Evolutionary conservation across 2,888 invertebrate species (phyloP).

Genomic region (Nysson spinosus): DNA sequence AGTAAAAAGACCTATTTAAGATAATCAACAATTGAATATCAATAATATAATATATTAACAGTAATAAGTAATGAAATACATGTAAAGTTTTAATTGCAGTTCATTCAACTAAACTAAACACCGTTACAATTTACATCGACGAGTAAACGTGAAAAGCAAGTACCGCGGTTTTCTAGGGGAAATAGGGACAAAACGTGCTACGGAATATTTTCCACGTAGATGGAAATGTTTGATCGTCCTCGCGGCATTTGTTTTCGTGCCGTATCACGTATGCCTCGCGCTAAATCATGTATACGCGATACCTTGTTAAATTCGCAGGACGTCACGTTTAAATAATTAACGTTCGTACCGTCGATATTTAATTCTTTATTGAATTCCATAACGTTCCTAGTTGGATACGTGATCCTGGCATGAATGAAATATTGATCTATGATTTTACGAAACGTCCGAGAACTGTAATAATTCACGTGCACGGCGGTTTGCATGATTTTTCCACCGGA

Average conservation of each 20-base stretch:
- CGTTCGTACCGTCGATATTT: slow-evolving; percentile 18
- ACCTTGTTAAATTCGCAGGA: slow-evolving; percentile 36
- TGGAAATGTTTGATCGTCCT: slow-evolving; percentile 40
- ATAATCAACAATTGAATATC: too few species aligned
- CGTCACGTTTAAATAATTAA: slow-evolving; percentile 55
- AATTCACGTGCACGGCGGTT: too few species aligned
- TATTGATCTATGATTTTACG: slow-evolving; percentile 22
- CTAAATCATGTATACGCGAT: slow-evolving; percentile 25
- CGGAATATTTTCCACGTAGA: slow-evolving; percentile 45
- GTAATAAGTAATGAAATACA: too few species aligned
- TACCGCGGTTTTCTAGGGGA: slow-evolving; percentile 6
- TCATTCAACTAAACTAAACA: too few species aligned
- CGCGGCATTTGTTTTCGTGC: slow-evolving; percentile 35
- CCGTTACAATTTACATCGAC: not conserved
- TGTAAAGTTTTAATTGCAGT: too few species aligned
- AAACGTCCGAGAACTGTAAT: too few species aligned
- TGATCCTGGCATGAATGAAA: slow-evolving; percentile 14
- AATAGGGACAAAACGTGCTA: slow-evolving; percentile 32
- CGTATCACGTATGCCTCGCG: slow-evolving; percentile 25
- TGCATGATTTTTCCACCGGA: too few species aligned
- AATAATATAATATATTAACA: too few species aligned
- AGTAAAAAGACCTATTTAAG: too few species aligned
- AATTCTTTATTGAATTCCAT: slow-evolving; percentile 43
- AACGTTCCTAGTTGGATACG: slow-evolving; percentile 4
- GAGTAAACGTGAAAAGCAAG: slow-evolving; percentile 12